phyloP scores from a whole-genome alignment of 2,888 invertebrate species.

The Chouioia cunea region DNA sequence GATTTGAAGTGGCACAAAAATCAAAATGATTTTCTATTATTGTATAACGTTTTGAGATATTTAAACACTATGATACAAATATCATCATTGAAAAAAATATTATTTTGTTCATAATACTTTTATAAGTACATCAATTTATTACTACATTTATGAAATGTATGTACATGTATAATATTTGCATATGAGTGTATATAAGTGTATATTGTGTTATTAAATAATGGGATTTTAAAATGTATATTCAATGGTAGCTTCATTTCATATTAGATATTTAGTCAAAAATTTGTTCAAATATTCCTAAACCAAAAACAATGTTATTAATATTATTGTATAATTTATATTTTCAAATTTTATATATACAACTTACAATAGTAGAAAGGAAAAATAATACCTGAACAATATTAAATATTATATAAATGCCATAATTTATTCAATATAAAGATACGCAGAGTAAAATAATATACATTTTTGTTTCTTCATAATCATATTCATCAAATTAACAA shows the following conservation, averaged over 20 bases:
- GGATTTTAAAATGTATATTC: neutral
- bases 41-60: neutral
- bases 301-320: conserved; percentile 1
- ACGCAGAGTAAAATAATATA: neutral
- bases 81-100: conserved; percentile 1
- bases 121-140: too few relatives aligned
- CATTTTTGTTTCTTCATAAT: neutral
- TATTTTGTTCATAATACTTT: conserved; percentile 15
- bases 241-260: conserved; percentile 2
- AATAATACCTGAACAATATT: conserved; percentile 8
- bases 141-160: too few relatives aligned
- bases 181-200: too few relatives aligned
- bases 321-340: neutral
- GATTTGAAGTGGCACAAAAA: too few relatives aligned
- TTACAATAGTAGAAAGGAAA: conserved; percentile 1
- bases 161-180: too few relatives aligned
- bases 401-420: conserved; percentile 10
- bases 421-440: conserved; percentile 1
- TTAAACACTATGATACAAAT: neutral
- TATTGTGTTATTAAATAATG: conserved; percentile 5
- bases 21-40: too few relatives aligned
- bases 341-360: neutral
- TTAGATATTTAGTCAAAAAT: conserved; percentile 3
- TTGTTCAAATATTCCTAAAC: too few relatives aligned
- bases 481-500: conserved; percentile 70